A percentile compares a stretch with the other conserved stretches of the same genome.
Conservation (phyloP, 2,888 invertebrate species). For the Acrocera orbiculus region DNA sequence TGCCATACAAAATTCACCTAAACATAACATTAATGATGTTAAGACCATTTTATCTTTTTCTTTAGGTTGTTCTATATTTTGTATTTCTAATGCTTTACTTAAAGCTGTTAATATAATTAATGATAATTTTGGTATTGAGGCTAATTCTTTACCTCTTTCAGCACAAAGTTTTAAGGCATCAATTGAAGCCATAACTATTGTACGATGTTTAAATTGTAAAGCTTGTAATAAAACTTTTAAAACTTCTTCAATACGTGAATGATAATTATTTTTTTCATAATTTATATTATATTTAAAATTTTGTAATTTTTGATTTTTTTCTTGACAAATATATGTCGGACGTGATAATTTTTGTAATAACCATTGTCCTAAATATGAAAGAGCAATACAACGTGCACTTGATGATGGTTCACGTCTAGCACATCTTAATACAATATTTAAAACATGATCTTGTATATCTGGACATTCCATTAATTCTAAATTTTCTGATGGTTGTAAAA, state of each 20-base stretch:
- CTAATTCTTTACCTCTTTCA: conserved; percentile 24
- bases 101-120: conserved; percentile 26
- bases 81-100: conserved; percentile 29
- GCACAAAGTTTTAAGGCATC: conserved; percentile 28
- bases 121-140: conserved; percentile 25
- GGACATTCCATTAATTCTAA: conserved; percentile 29
- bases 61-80: conserved; percentile 25
- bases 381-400: conserved; percentile 72
- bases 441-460: conserved; percentile 51
- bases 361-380: conserved; percentile 61
- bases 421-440: conserved; percentile 70
- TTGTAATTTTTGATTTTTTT: conserved; percentile 17
- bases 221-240: conserved; percentile 29
- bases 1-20: conserved; percentile 88
- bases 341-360: conserved; percentile 23
- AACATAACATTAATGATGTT: conserved; percentile 60
- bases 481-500: conserved; percentile 40
- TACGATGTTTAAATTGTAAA: conserved; percentile 29
- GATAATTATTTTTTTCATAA: conserved; percentile 15
- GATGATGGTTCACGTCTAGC: conserved; percentile 79
- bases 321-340: conserved; percentile 13
- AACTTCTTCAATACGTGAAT: conserved; percentile 29
- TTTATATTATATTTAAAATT: neutral
- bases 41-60: conserved; percentile 29
- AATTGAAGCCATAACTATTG: conserved; percentile 27